These are phyloP conservation scores for Pangasius mekongensis DNA, from an alignment of 2,797 vertebrate genomes.

Conservation along the genomic window DNA sequence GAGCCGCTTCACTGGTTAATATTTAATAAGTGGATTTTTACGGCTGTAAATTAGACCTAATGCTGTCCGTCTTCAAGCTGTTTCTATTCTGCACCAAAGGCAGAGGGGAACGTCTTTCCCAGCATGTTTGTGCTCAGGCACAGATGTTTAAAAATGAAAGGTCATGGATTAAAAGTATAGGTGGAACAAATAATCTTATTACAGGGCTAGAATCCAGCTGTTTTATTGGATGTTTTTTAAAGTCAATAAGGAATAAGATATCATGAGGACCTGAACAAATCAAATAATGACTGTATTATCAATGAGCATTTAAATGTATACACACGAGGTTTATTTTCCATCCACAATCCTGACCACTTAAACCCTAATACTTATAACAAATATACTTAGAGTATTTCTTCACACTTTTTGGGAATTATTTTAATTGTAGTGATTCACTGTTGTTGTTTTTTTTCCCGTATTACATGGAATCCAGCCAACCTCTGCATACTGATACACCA, in stretches of 20 bases:
- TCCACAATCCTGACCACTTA: neutral
- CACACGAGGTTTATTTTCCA: neutral
- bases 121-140: neutral
- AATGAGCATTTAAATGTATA: neutral
- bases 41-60: neutral
- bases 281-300: neutral
- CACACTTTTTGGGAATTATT: too few species aligned
- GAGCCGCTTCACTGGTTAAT: neutral
- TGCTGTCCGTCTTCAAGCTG: neutral
- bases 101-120: neutral
- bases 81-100: neutral
- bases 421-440: neutral
- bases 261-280: neutral
- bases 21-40: neutral
- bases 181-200: neutral
- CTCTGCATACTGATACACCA: neutral
- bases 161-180: neutral
- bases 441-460: neutral
- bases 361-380: neutral
- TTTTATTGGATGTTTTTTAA: neutral
- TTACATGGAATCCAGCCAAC: conserved; percentile 3
- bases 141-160: neutral
- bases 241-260: neutral
- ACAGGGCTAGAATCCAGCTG: neutral
- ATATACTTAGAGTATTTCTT: neutral